Conservation (phyloP, 2,888 invertebrate species). For the Pseudococcus longispinus region DNA sequence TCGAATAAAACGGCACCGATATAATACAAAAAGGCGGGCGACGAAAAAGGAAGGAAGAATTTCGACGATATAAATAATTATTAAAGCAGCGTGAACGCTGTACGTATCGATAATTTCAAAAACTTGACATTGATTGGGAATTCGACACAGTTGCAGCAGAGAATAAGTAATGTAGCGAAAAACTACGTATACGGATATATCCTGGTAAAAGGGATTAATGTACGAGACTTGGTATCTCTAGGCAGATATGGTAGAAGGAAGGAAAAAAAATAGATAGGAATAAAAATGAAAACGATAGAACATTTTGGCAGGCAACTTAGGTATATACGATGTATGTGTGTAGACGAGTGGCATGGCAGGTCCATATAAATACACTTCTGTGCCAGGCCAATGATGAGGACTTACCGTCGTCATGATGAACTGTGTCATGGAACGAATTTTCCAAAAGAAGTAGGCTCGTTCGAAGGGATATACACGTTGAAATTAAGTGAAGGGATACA, state of each 20-base stretch:
- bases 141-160: not conserved
- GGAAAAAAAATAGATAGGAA: not conserved
- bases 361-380: not conserved
- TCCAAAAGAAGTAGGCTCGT: not conserved
- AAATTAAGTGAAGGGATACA: slow-evolving; percentile 29
- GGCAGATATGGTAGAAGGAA: not conserved
- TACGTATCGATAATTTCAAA: slow-evolving; percentile 10
- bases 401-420: not conserved
- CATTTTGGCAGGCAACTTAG: not conserved
- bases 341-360: not conserved
- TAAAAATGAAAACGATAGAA: not conserved
- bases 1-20: not conserved
- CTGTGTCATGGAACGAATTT: slow-evolving; percentile 31
- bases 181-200: not conserved
- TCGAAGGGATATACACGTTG: not conserved
- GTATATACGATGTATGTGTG: not conserved
- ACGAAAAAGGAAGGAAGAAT: not conserved
- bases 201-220: not conserved
- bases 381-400: not conserved
- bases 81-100: not conserved
- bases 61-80: slow-evolving; percentile 15
- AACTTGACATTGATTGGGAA: slow-evolving; percentile 20
- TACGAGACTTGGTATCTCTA: not conserved
- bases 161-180: not conserved
- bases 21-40: not conserved